Evolutionary conservation across 2,888 invertebrate species (phyloP), one percentile per base, ranked within the genome.

Genomic region (Phoenoteleia sp.): DNA sequence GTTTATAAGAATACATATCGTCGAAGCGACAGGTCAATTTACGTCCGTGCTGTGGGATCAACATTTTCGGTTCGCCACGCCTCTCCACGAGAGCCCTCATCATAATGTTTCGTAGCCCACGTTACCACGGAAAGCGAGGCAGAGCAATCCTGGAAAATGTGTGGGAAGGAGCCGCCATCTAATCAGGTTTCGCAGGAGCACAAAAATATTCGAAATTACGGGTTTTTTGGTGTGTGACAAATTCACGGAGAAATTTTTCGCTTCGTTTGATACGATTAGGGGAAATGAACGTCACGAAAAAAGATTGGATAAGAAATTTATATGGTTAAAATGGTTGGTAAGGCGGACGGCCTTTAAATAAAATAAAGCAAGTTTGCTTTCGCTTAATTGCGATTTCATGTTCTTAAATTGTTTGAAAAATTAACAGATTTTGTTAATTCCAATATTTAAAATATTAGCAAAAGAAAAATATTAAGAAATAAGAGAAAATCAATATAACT

Each of bases 21-120:
- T 81, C 82, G 84, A 88, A 87, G 85, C 87, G 89, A 88, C 87
- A 88, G 88, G 81, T 89, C 88, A 87, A 90, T 90, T 90, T 89
- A 86, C 87, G 86, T 88, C 86, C 80, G 71, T 81, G 58, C 60
- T 76, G 27, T 62, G 64, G 33, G 66, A 76, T 84, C 84, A 87
- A 85, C 86, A 62, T 74, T 74, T 62, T 74, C 74, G 62, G 74
- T 76, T 36, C 56, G 56, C 76, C 76, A 67, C 66, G 54, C 47
- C 76, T 76, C 15, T 36, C 45, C 58, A 13, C 36, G 45, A 56
- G 39, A 76, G 33, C 45, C 54, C 54, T 75, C 52, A 54, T 76
- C 67, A 36, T 58, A 67, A 58, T 67, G 58, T 67, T 77, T 67
- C 58, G 64, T 54, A 72, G 23, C 47, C 60, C 47, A 74, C 49